phyloP scores from a whole-genome alignment of 2,113 vertebrate genomes.

The Protobothrops mucrosquamatus region DNA sequence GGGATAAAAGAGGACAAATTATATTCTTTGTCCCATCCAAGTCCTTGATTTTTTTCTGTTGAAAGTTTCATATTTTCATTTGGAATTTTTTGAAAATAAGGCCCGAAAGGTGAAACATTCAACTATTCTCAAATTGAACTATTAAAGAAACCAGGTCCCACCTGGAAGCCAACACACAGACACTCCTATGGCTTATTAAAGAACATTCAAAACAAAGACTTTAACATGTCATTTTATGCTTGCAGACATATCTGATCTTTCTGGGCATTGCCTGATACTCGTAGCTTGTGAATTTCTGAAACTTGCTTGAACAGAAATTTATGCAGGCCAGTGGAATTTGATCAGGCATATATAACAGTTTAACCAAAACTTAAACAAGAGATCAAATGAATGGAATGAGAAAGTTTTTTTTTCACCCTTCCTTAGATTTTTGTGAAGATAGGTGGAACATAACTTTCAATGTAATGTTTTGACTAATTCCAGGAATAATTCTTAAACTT shows the following conservation, averaged over 20 bases:
- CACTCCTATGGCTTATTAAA: slow-evolving; percentile 45
- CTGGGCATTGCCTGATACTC: slow-evolving; percentile 55
- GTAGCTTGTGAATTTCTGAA: slow-evolving; percentile 45
- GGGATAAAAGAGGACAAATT: slow-evolving; percentile 5
- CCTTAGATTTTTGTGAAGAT: slow-evolving; percentile 38
- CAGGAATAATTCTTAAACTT: slow-evolving; percentile 1
- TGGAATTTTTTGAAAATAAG: slow-evolving; percentile 57
- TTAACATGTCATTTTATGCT: slow-evolving; percentile 48
- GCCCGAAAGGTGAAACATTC: slow-evolving; percentile 53
- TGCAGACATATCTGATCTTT: slow-evolving; percentile 55
- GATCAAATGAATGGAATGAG: slow-evolving; percentile 15
- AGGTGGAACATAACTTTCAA: background rate
- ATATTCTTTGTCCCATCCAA: slow-evolving; percentile 47
- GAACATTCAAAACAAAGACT: slow-evolving; percentile 60
- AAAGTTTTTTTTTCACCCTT: background rate
- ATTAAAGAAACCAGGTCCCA: slow-evolving; percentile 39
- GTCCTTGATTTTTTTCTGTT: slow-evolving; percentile 51
- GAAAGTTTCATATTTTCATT: slow-evolving; percentile 61
- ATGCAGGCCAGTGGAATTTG: slow-evolving; percentile 25
- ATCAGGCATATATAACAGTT: slow-evolving; percentile 28
- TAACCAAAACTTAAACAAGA: slow-evolving; percentile 29
- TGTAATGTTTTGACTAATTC: slow-evolving; percentile 14
- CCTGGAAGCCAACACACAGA: slow-evolving; percentile 39
- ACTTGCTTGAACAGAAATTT: background rate
- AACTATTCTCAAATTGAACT: background rate